Evolutionary conservation across 2,113 vertebrate species (phyloP).

Genomic region (Dissostichus mawsoni): DNA sequence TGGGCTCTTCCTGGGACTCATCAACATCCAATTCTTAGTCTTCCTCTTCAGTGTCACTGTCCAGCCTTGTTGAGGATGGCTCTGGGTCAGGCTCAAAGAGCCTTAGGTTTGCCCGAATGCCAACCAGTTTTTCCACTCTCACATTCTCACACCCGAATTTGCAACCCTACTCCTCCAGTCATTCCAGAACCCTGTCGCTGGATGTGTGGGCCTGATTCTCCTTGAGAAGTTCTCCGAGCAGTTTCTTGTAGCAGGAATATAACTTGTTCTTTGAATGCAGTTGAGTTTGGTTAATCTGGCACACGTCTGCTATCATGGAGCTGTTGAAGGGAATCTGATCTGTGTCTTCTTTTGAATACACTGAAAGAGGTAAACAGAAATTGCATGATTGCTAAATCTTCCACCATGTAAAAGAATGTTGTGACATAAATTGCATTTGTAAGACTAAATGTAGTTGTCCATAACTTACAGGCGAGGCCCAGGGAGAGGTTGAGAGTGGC

Average conservation of each 20-base stretch:
- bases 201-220: background rate
- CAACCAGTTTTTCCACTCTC: too few species aligned
- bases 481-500: conserved; percentile 54
- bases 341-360: conserved; percentile 9
- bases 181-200: background rate
- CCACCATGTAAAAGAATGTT: background rate
- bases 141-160: too few species aligned
- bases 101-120: too few species aligned
- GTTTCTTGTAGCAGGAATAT: conserved; percentile 31
- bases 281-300: background rate
- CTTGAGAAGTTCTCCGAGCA: conserved; percentile 1
- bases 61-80: too few species aligned
- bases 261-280: background rate
- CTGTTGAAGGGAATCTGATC: conserved; percentile 18
- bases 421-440: background rate
- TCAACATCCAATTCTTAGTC: too few species aligned
- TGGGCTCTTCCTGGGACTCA: too few species aligned
- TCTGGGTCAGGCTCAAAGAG: too few species aligned
- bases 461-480: conserved; percentile 53
- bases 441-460: background rate
- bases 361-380: conserved; percentile 33
- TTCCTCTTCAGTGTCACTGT: too few species aligned
- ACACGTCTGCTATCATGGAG: background rate
- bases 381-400: background rate
- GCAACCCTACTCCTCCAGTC: background rate